Evolutionary conservation across 1,140 invertebrate genomes (phyloP).

Genomic region (Drosophila persimilis): DNA sequence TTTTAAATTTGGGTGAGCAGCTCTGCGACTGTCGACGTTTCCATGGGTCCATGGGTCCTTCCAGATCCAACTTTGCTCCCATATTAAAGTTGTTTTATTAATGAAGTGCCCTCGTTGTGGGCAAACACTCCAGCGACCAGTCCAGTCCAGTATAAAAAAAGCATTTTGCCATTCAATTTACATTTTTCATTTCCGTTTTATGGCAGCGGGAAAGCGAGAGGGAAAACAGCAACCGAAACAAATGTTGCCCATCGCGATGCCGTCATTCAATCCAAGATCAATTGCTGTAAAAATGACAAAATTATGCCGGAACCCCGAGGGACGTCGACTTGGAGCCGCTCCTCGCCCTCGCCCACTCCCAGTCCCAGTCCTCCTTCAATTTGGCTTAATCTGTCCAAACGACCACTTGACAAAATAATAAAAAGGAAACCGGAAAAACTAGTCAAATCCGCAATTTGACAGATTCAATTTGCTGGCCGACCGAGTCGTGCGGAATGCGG

Average conservation of each 20-base stretch:
- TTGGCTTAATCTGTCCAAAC: constrained; percentile 72
- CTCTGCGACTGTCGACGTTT: constrained; percentile 47
- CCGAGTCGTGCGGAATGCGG: constrained; percentile 45
- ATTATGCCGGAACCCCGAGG: constrained; percentile 49
- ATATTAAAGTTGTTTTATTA: constrained; percentile 45
- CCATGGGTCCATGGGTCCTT: constrained; percentile 31
- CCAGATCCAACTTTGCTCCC: not conserved
- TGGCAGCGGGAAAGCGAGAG: constrained; percentile 7
- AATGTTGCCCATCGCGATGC: constrained; percentile 31
- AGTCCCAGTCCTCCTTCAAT: constrained; percentile 45
- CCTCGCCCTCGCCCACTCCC: constrained; percentile 13
- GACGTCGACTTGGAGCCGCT: constrained; percentile 29
- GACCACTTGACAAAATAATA: constrained; percentile 29
- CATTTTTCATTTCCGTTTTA: constrained; percentile 72
- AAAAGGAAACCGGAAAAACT: constrained; percentile 42
- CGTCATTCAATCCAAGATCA: constrained; percentile 77
- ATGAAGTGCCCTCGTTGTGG: constrained; percentile 37
- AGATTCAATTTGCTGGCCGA: constrained; percentile 68
- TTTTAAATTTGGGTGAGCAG: constrained; percentile 42
- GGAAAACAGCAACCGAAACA: constrained; percentile 33
- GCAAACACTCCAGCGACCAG: constrained; percentile 37
- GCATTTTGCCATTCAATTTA: constrained; percentile 56
- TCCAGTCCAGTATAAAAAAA: not conserved
- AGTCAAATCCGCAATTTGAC: constrained; percentile 60
- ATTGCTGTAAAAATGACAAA: constrained; percentile 80